phyloP scores from a whole-genome alignment of 2,113 vertebrate species.

The Hippocampus comes region DNA sequence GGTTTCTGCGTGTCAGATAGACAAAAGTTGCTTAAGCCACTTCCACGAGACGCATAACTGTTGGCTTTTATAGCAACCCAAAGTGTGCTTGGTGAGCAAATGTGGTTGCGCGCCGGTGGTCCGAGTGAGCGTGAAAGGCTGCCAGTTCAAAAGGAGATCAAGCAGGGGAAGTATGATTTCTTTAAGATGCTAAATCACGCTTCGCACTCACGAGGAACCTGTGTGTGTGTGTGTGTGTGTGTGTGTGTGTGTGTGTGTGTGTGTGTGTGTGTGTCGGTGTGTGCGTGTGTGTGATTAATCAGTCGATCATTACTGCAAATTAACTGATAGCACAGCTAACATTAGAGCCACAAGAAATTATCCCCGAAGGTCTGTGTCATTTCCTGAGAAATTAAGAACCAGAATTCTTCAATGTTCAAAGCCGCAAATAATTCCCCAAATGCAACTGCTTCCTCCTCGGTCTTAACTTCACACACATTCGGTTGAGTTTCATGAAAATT shows the following conservation, averaged over 20 bases:
- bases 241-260: not conserved
- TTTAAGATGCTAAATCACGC: conserved; percentile 64
- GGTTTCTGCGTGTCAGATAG: conserved; percentile 8
- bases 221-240: not conserved
- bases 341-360: not conserved
- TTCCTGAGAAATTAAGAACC: not conserved
- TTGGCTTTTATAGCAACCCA: not conserved
- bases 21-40: conserved; percentile 18
- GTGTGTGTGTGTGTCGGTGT: not conserved
- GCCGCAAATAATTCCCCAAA: not conserved
- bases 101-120: conserved; percentile 27
- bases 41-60: conserved; percentile 10
- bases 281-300: not conserved
- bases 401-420: not conserved
- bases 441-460: not conserved
- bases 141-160: conserved; percentile 63
- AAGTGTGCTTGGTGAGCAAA: conserved; percentile 12
- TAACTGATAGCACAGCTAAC: not conserved
- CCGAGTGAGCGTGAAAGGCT: conserved; percentile 11
- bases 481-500: not conserved
- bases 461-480: not conserved
- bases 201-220: conserved; percentile 57
- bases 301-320: not conserved
- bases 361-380: not conserved
- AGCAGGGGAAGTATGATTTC: conserved; percentile 62